Evolutionary conservation across 2,888 invertebrate species (phyloP).

Genomic region (Xiphydria camelus): DNA sequence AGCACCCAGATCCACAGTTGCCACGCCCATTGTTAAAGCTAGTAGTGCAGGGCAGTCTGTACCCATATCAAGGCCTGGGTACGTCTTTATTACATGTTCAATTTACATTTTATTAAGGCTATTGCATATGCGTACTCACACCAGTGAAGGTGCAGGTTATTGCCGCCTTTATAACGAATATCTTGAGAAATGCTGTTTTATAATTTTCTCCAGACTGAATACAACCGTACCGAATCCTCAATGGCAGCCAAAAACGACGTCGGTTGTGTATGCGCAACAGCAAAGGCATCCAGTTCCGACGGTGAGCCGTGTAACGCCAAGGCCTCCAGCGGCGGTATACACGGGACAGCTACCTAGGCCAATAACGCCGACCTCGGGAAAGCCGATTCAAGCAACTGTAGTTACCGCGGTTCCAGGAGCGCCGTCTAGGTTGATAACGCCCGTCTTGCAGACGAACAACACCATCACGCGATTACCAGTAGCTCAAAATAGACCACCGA

Average conservation of each 20-base stretch:
- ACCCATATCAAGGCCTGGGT: constrained; percentile 48
- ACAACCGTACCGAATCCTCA: constrained; percentile 47
- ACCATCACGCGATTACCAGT: constrained; percentile 47
- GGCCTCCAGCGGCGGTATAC: constrained; percentile 33
- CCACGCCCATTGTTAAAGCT: constrained; percentile 58
- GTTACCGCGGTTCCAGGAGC: constrained; percentile 46
- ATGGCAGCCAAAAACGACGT: constrained; percentile 48
- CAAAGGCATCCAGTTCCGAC: constrained; percentile 49
- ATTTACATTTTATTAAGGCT: too few relatives aligned
- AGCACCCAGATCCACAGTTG: constrained; percentile 68
- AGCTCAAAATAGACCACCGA: constrained; percentile 41
- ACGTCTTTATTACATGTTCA: constrained; percentile 16
- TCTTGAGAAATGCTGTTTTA: neutral
- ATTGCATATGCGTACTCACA: too few relatives aligned
- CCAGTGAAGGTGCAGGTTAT: too few relatives aligned
- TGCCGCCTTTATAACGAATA: too few relatives aligned
- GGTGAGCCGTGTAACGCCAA: constrained; percentile 43
- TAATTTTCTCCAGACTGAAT: constrained; percentile 31
- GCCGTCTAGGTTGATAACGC: constrained; percentile 49
- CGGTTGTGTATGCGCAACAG: constrained; percentile 49
- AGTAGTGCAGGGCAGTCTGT: constrained; percentile 46
- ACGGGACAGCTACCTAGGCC: constrained; percentile 41
- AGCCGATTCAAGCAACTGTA: constrained; percentile 51
- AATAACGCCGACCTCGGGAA: constrained; percentile 42
- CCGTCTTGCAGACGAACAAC: constrained; percentile 46